These are phyloP conservation scores for Hypsibius dujardini DNA, from an alignment of 1,140 invertebrate genomes.

Conservation along the genomic window DNA sequence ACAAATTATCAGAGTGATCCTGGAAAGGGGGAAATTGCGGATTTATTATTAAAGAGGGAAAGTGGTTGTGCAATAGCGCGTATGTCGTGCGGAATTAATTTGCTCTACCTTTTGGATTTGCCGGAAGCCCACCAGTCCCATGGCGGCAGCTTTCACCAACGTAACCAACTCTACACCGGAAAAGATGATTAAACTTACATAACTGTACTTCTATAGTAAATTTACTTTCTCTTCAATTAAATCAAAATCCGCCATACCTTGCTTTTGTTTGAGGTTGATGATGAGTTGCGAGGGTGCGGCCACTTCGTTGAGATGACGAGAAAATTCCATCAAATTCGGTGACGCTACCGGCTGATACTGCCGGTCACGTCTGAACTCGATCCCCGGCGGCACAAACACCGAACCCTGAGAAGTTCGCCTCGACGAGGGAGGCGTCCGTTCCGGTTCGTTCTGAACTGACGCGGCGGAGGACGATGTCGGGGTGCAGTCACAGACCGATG, in stretches of 20 bases:
- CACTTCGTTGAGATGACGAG: no score
- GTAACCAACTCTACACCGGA: not conserved
- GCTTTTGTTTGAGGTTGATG: conserved; percentile 1
- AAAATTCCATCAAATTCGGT: conserved; percentile 5
- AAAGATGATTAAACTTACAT: not conserved
- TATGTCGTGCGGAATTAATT: no score
- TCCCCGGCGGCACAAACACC: no score
- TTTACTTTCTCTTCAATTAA: not conserved
- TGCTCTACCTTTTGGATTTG: no score
- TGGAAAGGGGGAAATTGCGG: no score
- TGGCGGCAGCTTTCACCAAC: not conserved
- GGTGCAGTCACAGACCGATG: not conserved
- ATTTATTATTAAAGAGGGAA: no score
- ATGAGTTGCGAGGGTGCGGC: conserved; percentile 2
- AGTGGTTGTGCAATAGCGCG: no score
- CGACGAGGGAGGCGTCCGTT: no score
- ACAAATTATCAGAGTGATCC: not conserved
- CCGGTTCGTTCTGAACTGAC: no score
- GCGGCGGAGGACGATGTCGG: not conserved
- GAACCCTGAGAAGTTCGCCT: no score
- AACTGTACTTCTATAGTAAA: not conserved
- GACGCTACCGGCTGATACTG: no score
- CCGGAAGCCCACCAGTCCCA: not conserved
- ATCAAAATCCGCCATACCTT: not conserved
- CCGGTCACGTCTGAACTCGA: no score